Evolutionary conservation across 37 sponge, comb jelly and placozoan genomes (phyloP), one percentile per base, ranked within the genome.

Genomic region (Chondrilla cf. caribensis): DNA sequence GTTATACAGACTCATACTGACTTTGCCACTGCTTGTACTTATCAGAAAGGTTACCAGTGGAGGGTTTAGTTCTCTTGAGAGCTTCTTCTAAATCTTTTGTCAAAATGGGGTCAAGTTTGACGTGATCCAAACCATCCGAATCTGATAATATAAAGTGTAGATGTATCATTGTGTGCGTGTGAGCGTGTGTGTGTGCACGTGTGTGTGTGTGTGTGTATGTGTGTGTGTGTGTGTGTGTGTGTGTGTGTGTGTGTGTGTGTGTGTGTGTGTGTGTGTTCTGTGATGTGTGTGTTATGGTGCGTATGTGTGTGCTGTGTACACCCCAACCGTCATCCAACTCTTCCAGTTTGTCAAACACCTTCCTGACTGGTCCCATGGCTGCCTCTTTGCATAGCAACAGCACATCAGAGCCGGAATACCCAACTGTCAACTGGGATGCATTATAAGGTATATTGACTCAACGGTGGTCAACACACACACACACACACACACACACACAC

Each of bases 391-490:
- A 96, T 25, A 96, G 90, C 70, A 96, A 77, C 64, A 86, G 85
- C 8, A 99, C 90, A 78, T 99, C 99, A 3, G 99, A 99, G 0
- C 99, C 99, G 60, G 99, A 96, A 84, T 99, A 99, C n/a, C 97
- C 97, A 24, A 92, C 97, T 14, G 96, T 99, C 15, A 86, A 37
- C 91, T 95, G 68, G 21, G 55, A n/a, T n/a, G n/a, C n/a, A n/a
- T n/a, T 55, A 55, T 55, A 19, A 55, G 11, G 17, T 55, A 55
- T 17, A 17, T 55, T 19, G 7, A 79, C 28, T 80, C 36, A 22
- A 11, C 57, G 57, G 11, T 19, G 11, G 17, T 17, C 57, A 11
- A 71, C 38, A 35, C 73, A 39, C 73, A 39, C 73, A 71, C 38
- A 38, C 73, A 39, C 42, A 39, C 42, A 71, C 42, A 71, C 42